Percentiles rank a stretch among this genome's conserved stretches.
Evolutionary conservation across 2,113 vertebrate species (phyloP).

Genomic region (Phainopepla nitens): DNA sequence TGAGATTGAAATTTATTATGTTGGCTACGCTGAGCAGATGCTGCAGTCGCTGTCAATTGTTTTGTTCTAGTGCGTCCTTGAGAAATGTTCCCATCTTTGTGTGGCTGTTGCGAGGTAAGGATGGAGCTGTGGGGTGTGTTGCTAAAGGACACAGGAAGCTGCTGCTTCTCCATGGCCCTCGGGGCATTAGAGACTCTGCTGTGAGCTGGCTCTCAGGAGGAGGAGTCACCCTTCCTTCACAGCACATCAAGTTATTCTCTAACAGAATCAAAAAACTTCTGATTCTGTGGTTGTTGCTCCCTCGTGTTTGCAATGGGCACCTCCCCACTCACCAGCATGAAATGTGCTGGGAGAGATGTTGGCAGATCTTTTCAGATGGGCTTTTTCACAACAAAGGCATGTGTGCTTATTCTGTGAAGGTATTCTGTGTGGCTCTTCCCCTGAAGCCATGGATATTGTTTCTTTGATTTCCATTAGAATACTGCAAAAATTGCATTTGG

Average conservation of each 20-base stretch:
- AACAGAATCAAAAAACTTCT: neutral
- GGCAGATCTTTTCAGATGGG: neutral
- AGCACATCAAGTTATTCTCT: neutral
- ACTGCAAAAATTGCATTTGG: conserved; percentile 20
- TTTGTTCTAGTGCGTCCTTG: conserved; percentile 50
- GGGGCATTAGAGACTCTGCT: neutral
- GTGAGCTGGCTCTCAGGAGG: neutral
- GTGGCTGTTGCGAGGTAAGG: neutral
- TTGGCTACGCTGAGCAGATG: neutral
- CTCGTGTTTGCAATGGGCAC: rapidly evolving
- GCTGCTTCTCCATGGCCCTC: neutral
- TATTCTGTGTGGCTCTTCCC: conserved; percentile 4
- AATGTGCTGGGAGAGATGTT: neutral
- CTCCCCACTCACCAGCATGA: neutral
- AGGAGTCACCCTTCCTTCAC: neutral
- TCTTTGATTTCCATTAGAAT: conserved; percentile 34
- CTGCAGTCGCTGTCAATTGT: neutral
- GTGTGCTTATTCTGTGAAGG: neutral
- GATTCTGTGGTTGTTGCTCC: neutral
- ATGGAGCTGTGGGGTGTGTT: neutral
- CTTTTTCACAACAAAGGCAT: neutral
- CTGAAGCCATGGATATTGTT: conserved; percentile 8
- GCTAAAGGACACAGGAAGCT: neutral
- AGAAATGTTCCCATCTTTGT: neutral
- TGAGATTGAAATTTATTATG: conserved; percentile 22